phyloP scores from a whole-genome alignment of 2,113 vertebrate species.

The Orientallactaga bullata region DNA sequence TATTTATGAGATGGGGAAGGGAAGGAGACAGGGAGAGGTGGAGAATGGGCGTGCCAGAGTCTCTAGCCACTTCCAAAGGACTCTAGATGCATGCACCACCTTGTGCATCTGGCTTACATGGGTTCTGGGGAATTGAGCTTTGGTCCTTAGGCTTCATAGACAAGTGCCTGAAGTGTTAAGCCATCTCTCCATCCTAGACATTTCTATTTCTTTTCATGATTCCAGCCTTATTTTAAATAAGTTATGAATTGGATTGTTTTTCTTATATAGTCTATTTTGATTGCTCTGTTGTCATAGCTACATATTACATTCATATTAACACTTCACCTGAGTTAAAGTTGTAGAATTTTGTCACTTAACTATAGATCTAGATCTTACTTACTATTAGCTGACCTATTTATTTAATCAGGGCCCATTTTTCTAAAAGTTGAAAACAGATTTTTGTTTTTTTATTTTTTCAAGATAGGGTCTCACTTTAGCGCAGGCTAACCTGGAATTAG shows the following conservation, averaged over 20 bases:
- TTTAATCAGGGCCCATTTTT: conserved; percentile 47
- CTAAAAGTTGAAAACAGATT: conserved; percentile 40
- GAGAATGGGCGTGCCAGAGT: too few relatives aligned
- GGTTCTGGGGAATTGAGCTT: too few relatives aligned
- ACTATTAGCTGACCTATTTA: conserved; percentile 40
- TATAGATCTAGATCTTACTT: conserved; percentile 13
- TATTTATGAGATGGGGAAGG: too few relatives aligned
- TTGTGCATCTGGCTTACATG: too few relatives aligned
- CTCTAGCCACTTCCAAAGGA: too few relatives aligned
- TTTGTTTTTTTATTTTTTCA: neutral
- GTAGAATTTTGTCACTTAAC: neutral
- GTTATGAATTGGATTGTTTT: neutral
- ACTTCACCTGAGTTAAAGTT: neutral
- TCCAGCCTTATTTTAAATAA: conserved; percentile 22
- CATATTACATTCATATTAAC: conserved; percentile 16
- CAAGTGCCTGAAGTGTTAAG: too few relatives aligned
- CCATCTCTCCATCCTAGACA: neutral
- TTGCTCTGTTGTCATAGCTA: neutral
- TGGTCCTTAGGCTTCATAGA: too few relatives aligned
- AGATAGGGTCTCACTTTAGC: too few relatives aligned
- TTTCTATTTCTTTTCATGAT: conserved; percentile 32
- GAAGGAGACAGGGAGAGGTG: too few relatives aligned
- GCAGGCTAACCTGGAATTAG: too few relatives aligned
- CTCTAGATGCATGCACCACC: too few relatives aligned
- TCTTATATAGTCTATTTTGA: neutral